Evolutionary conservation across 1,140 invertebrate species (phyloP), one percentile per base, ranked within the genome.

Genomic region (Melipona quadrifasciata): DNA sequence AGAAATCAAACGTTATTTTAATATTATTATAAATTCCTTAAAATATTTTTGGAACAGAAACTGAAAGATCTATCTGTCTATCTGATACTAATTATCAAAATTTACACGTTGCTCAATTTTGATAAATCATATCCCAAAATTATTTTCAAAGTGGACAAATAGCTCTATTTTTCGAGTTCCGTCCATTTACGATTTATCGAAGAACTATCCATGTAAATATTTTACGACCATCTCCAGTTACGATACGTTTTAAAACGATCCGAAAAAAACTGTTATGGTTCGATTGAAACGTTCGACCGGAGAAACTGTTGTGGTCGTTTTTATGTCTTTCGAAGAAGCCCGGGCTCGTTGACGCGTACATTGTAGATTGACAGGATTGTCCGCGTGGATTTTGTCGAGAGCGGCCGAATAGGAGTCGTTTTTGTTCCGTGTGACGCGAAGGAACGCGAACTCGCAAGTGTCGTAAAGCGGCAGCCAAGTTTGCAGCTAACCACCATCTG

Each of bases 381-480:
- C 55, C 31, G 17, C 58, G 58, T 39, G 19, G 12, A 51, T 51
- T 70, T 80, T 5, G 11, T 19, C 12, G 31, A 39, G 1, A 6
- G 14, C 31, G 17, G 1, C 21, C 39, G 12, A 27, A 53, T 8
- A 21, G 19, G 47, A 51, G 0, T 19, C 53, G 55, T 71, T 68
- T 71, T 80, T 76, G 39, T 77, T 16, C 8, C 14, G 58, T 19
- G n/a, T 24, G 51, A 55, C 19, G 39, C 39, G 65, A 53, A 58
- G 75, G 17, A 78, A 58, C 24, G 74, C 53, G 53, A 78, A 34
- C 75, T 64, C 55, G 55, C n/a, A 58, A 53, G 65, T 79, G 67
- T 57, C 75, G 67, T 84, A 84, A 84, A 51, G 67, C 51, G 82
- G 16, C 55, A 57, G 74, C 8, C 21, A 84, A 84, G 82, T 84